Base-by-base conservation (phyloP, 2,797 vertebrate species). In the Argyrosomus regius region DNA sequence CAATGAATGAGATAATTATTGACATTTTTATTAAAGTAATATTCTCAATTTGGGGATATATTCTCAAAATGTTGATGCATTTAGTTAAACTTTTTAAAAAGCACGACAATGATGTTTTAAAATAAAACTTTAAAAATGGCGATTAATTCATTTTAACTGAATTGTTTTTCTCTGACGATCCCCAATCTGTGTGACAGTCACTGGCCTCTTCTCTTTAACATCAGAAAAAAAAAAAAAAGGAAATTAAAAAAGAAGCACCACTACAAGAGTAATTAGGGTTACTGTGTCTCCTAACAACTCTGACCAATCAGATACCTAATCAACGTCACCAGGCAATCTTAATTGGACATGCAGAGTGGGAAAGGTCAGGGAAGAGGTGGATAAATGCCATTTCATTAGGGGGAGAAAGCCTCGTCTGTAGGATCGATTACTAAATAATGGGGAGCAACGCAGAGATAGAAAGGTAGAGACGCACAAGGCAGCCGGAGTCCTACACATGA, bases 341-440 rank as follows among this genome's bases (percentile, higher is more conserved):
- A 93, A 95, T 95, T 93, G 88, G 87, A 89, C 73, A 89, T 85
- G 78, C 84, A 75, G 81, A 88, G 86, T 73, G 53, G 59, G 78
- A 95, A 95, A 96, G 95, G 94, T 95, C 94, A 93, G 79, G 45
- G 77, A 83, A 74, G 83, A 89, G 84, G 86, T 81, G 89, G 91
- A 80, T 91, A 92, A 96, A 96, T 95, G 93, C 88, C 95, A 95
- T 92, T 94, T 95, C 88, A 95, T 96, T 96, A 95, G 84, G 71
- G 54, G 80, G 53, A 86, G 57, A 79, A 88, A 69, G 72, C 20
- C 62, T 88, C 4, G 54, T 78, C 86, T 77, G 72, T 68, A 72
- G 75, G 84, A 84, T 89, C 69, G 85, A 95, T 93, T 87, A 84
- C 72, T 84, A 78, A 88, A 90, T 93, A 93, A 95, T 78, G 80